Conservation (phyloP, 2,113 vertebrate genomes). For the Nansenia antarctica region DNA sequence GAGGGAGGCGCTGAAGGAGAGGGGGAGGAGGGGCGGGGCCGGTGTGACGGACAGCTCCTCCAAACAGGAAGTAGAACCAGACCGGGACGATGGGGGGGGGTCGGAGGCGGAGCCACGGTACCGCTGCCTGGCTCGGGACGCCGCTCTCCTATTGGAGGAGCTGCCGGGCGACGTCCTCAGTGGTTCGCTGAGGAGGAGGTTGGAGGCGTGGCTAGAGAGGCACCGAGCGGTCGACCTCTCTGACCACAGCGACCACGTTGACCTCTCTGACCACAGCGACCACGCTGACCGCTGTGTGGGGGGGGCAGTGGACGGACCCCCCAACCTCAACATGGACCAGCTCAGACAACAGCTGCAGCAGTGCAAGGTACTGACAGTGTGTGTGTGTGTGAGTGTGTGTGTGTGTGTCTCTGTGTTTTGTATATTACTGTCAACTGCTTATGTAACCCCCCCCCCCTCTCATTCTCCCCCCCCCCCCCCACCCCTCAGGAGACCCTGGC, state of each 20-base stretch:
- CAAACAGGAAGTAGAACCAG: conserved; percentile 6
- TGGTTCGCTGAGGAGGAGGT: conserved; percentile 62
- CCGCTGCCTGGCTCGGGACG: conserved; percentile 78
- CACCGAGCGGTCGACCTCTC: conserved; percentile 68
- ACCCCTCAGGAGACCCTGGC: conserved; percentile 73
- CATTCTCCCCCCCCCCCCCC: not conserved
- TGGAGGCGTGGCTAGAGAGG: conserved; percentile 81
- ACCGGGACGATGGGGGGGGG: conserved; percentile 71
- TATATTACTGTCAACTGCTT: not conserved
- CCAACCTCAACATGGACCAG: conserved; percentile 72
- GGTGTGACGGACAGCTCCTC: conserved; percentile 5
- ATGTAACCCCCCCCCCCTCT: not conserved
- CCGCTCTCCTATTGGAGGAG: conserved; percentile 75
- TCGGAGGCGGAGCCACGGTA: conserved; percentile 72
- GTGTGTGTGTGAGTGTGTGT: not conserved
- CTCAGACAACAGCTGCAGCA: conserved; percentile 81
- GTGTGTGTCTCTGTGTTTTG: not conserved
- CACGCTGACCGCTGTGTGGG: conserved; percentile 41
- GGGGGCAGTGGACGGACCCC: conserved; percentile 57
- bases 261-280: conserved; percentile 9
- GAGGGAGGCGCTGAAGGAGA: conserved; percentile 82
- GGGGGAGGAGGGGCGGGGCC: conserved; percentile 43
- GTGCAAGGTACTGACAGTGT: conserved; percentile 79
- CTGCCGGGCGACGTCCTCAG: conserved; percentile 64
- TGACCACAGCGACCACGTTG: conserved; percentile 11